A percentile compares a stretch with the other conserved stretches of the same genome.
Conservation (phyloP, 2,797 vertebrate species). For the Pseudochirops cupreus region DNA sequence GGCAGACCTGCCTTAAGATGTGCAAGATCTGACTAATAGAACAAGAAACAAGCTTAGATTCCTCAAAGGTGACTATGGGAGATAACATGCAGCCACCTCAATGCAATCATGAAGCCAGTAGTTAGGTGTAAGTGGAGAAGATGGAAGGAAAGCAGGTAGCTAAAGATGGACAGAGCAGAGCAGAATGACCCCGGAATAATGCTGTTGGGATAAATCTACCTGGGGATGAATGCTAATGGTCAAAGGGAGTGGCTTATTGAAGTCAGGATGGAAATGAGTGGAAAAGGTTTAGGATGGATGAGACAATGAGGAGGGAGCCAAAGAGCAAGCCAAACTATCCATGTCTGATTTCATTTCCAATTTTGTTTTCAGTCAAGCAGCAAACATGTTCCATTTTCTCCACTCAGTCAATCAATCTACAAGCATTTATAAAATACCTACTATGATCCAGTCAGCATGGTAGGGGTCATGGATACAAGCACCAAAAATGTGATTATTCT, state of each 20-base stretch:
- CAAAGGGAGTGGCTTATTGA: background rate
- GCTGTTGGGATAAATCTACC: background rate
- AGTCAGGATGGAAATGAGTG: background rate
- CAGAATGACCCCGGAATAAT: background rate
- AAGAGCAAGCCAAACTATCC: background rate
- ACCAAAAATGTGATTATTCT: background rate
- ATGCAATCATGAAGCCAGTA: background rate
- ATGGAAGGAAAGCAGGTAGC: background rate
- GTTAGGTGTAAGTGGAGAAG: background rate
- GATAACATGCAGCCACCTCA: too few species aligned
- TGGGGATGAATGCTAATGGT: background rate
- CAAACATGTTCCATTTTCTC: background rate
- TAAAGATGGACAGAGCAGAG: background rate
- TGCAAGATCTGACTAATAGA: background rate
- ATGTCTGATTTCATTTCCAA: background rate
- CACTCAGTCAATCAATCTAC: background rate
- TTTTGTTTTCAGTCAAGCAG: background rate
- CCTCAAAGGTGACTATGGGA: background rate
- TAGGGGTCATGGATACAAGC: background rate
- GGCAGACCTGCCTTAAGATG: background rate
- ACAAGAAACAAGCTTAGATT: background rate
- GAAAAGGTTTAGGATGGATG: background rate
- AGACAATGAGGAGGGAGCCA: background rate
- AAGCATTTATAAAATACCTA: background rate
- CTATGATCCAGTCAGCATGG: background rate